Conservation (phyloP, 2,888 invertebrate species). For the Heliconius ethilla region DNA sequence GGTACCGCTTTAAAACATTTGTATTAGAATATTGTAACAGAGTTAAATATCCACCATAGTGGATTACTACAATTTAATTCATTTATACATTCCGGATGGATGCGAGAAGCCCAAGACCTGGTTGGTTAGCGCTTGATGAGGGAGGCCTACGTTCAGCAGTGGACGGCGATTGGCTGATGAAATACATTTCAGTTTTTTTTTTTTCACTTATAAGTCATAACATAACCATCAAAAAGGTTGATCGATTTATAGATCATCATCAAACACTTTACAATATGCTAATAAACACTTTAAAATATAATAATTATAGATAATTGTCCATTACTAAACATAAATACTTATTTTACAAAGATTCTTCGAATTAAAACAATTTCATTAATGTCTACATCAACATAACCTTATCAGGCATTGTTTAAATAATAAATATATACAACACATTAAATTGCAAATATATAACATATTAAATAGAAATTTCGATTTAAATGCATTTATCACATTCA, state of each 20-base stretch:
- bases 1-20: not conserved
- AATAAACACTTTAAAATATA: not conserved
- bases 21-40: not conserved
- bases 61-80: not conserved
- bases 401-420: conserved; percentile 1
- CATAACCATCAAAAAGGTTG: not conserved
- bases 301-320: not conserved
- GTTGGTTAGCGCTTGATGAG: no score
- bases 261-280: not conserved
- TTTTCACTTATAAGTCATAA: not conserved
- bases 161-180: no score
- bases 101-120: no score
- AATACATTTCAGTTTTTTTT: not conserved
- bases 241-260: not conserved
- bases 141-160: no score
- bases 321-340: not conserved
- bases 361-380: not conserved
- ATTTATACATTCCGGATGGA: not conserved
- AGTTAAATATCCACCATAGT: not conserved
- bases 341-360: not conserved
- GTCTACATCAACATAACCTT: conserved; percentile 3
- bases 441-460: not conserved
- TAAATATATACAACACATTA: not conserved
- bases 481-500: conserved; percentile 12
- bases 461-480: not conserved